phyloP scores from a whole-genome alignment of 1,140 invertebrate genomes.

The Drosophila sucinea region DNA sequence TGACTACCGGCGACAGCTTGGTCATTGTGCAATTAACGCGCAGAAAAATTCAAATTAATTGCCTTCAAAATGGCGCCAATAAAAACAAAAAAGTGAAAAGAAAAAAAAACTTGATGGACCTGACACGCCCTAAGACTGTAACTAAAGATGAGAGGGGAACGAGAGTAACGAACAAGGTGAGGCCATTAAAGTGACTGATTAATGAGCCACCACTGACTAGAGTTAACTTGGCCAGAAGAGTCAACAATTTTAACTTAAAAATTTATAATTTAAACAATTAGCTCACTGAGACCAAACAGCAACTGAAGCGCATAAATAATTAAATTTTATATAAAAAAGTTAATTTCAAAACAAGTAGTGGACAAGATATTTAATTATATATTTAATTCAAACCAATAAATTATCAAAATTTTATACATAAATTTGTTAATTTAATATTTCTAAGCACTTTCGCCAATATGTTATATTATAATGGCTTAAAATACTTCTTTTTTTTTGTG shows the following conservation, averaged over 20 bases:
- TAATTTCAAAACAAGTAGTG: too few relatives aligned
- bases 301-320: too few relatives aligned
- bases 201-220: conserved; percentile 7
- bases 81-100: conserved; percentile 30
- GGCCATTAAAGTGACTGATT: conserved; percentile 33
- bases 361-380: too few relatives aligned
- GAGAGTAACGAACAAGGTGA: neutral
- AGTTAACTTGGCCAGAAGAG: neutral
- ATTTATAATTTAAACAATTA: neutral
- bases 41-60: conserved; percentile 77
- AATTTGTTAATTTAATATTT: too few relatives aligned
- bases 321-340: too few relatives aligned
- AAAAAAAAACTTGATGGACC: conserved; percentile 39
- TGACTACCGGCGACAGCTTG: conserved; percentile 65
- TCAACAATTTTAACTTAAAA: neutral
- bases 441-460: too few relatives aligned
- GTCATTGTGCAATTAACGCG: conserved; percentile 78
- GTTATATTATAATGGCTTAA: too few relatives aligned
- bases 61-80: conserved; percentile 75
- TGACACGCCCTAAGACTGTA: conserved; percentile 49
- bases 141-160: neutral
- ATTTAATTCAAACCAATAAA: too few relatives aligned
- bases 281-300: neutral
- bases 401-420: too few relatives aligned
- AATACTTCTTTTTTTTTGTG: too few relatives aligned